Conservation (phyloP, 2,888 invertebrate species). For the Plagiodera versicolora region DNA sequence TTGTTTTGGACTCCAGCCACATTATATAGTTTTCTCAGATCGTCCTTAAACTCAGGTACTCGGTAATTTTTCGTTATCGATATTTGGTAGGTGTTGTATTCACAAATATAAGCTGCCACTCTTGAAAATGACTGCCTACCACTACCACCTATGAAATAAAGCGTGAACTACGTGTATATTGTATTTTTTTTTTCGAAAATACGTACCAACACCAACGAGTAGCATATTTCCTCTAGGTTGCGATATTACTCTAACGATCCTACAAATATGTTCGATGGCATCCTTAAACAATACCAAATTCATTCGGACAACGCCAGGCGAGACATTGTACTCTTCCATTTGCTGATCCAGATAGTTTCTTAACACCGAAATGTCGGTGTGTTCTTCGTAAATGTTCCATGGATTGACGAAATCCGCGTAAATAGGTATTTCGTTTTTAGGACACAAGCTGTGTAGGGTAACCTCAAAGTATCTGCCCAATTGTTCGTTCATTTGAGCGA, state of each 20-base stretch:
- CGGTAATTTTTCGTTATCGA: constrained; percentile 79
- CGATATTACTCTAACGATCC: constrained; percentile 80
- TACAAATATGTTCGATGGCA: constrained; percentile 82
- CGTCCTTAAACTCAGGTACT: constrained; percentile 76
- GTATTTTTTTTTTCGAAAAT: background rate
- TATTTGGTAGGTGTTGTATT: constrained; percentile 76
- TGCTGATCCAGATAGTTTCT: constrained; percentile 59
- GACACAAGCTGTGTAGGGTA: constrained; percentile 78
- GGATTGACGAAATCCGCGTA: constrained; percentile 83
- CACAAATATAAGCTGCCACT: constrained; percentile 78
- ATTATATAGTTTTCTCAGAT: constrained; percentile 75
- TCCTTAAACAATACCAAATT: constrained; percentile 84
- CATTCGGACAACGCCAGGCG: constrained; percentile 76
- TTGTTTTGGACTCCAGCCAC: constrained; percentile 75
- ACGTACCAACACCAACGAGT: constrained; percentile 20
- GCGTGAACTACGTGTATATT: background rate
- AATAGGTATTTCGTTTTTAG: constrained; percentile 67
- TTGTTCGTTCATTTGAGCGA: constrained; percentile 69
- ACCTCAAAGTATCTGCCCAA: constrained; percentile 79
- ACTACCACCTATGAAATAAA: constrained; percentile 67
- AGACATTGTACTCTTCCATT: constrained; percentile 78
- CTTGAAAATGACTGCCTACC: constrained; percentile 81
- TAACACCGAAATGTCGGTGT: constrained; percentile 62
- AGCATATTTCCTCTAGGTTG: constrained; percentile 83
- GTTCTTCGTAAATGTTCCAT: constrained; percentile 71